Evolutionary conservation across 2,888 invertebrate genomes (phyloP).

Genomic region (Eugnorisma glareosa): DNA sequence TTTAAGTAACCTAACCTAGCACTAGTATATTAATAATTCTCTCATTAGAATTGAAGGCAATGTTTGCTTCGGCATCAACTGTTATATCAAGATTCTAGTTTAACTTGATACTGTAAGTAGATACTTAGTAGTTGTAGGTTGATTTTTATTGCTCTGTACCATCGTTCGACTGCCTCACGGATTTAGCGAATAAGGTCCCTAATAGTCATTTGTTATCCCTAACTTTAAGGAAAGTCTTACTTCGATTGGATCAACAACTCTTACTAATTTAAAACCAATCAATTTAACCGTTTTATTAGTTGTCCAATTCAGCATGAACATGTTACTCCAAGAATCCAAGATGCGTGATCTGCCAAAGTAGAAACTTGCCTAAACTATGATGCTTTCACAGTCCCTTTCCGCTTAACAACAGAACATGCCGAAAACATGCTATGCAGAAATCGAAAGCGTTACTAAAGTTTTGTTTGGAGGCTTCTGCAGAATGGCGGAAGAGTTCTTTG

Average conservation of each 20-base stretch:
- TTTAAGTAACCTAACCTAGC: background rate
- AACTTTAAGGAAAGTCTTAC: constrained; percentile 15
- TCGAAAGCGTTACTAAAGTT: constrained; percentile 15
- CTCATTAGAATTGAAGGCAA: constrained; percentile 30
- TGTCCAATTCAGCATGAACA: constrained; percentile 1
- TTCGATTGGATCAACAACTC: constrained; percentile 2
- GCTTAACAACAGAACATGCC: constrained; percentile 13
- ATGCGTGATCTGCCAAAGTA: constrained; percentile 18
- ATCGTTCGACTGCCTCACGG: background rate
- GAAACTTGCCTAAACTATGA: constrained; percentile 22
- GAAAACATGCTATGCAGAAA: constrained; percentile 17
- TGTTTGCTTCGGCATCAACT: constrained; percentile 23
- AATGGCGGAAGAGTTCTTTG: background rate
- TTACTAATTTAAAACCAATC: constrained; percentile 25
- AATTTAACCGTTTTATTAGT: constrained; percentile 9
- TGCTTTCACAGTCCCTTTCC: constrained; percentile 28
- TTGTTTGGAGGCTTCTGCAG: background rate
- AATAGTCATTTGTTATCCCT: background rate
- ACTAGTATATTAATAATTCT: constrained; percentile 7
- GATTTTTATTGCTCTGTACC: background rate
- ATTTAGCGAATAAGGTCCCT: background rate
- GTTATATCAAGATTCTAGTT: constrained; percentile 6
- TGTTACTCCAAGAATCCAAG: constrained; percentile 2
- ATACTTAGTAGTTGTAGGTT: background rate
- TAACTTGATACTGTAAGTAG: constrained; percentile 10